These are phyloP conservation scores for Hirundichthys speculiger DNA, from an alignment of 2,113 vertebrate species.

Conservation along the genomic window DNA sequence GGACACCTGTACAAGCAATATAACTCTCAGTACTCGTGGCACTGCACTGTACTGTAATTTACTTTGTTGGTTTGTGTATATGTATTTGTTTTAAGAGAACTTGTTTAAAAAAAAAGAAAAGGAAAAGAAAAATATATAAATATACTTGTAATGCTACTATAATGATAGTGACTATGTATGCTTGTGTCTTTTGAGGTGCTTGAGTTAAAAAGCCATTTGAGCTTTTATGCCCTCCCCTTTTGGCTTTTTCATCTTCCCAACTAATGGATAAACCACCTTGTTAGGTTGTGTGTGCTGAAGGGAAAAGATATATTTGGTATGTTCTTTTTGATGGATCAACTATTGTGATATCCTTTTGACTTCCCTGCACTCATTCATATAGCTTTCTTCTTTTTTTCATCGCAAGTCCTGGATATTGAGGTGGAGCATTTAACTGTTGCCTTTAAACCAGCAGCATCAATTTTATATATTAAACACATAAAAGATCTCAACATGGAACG, in stretches of 20 bases:
- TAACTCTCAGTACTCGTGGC: constrained; percentile 60
- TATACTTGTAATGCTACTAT: constrained; percentile 45
- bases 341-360: constrained; percentile 30
- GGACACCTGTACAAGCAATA: constrained; percentile 77
- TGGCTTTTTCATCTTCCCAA: constrained; percentile 22
- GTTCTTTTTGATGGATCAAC: constrained; percentile 30
- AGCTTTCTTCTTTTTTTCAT: constrained; percentile 20
- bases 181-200: constrained; percentile 38
- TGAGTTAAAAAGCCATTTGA: constrained; percentile 39
- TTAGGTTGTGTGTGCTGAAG: constrained; percentile 22
- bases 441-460: constrained; percentile 40
- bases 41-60: constrained; percentile 75
- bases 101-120: neutral
- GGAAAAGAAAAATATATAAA: constrained; percentile 16
- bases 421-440: constrained; percentile 58
- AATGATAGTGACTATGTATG: constrained; percentile 40
- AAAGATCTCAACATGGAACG: constrained; percentile 55
- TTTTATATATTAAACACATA: constrained; percentile 54
- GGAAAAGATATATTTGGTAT: constrained; percentile 23
- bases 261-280: constrained; percentile 16
- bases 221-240: constrained; percentile 14
- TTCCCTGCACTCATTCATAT: constrained; percentile 19
- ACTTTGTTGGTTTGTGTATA: constrained; percentile 48
- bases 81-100: constrained; percentile 55
- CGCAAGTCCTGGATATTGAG: constrained; percentile 24